Conservation (phyloP, 2,113 vertebrate species). For the Lipotes vexillifer region DNA sequence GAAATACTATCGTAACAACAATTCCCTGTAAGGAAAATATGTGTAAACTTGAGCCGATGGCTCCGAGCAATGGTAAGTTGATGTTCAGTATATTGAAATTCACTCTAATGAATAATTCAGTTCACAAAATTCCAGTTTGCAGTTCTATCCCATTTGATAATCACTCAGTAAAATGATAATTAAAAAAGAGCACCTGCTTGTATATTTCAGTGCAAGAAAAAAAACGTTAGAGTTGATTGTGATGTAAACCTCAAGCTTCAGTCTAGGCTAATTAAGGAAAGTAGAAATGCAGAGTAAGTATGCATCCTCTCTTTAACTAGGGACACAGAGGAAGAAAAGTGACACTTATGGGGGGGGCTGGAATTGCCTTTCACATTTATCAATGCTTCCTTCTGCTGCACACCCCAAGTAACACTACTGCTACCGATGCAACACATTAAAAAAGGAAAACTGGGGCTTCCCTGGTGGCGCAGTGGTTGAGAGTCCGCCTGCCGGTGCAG, state of each 20-base stretch:
- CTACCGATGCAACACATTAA: neutral
- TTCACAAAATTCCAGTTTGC: neutral
- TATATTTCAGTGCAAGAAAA: neutral
- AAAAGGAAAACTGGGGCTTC: no score
- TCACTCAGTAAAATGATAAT: conserved; percentile 6
- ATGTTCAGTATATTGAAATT: neutral
- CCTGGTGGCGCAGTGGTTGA: no score
- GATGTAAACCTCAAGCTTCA: neutral
- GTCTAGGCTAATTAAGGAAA: neutral
- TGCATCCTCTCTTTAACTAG: neutral
- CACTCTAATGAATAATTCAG: conserved; percentile 41
- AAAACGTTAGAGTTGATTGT: neutral
- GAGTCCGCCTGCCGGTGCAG: no score
- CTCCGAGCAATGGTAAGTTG: neutral
- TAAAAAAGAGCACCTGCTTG: neutral
- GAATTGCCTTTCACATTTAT: neutral
- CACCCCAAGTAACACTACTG: fast-evolving
- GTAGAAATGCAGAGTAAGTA: neutral
- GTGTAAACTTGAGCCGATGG: neutral
- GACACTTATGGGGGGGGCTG: neutral
- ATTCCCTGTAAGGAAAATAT: neutral
- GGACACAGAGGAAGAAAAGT: neutral
- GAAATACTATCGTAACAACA: neutral
- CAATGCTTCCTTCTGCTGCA: neutral
- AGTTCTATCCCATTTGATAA: conserved; percentile 39